Evolutionary conservation across 2,797 vertebrate genomes (phyloP).

Genomic region (Adrianichthys oophorus): DNA sequence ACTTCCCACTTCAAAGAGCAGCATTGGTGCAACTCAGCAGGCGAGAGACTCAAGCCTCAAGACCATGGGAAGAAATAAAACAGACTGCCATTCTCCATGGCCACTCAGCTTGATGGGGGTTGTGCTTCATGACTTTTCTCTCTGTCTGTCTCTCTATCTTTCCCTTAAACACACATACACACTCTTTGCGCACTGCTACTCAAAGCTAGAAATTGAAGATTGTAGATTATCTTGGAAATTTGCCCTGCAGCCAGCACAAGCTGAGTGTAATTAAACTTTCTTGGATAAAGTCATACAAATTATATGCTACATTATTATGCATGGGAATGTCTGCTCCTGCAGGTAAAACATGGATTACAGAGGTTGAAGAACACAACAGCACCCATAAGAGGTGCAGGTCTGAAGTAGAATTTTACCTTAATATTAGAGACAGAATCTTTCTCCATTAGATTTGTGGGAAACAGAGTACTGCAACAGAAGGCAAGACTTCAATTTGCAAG

Average conservation of each 20-base stretch:
- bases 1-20: slow-evolving; percentile 60
- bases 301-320: slow-evolving; percentile 24
- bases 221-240: slow-evolving; percentile 51
- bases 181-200: slow-evolving; percentile 9
- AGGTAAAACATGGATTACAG: slow-evolving; percentile 20
- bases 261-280: slow-evolving; percentile 34
- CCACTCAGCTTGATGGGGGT: slow-evolving; percentile 42
- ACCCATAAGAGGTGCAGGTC: background rate
- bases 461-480: too few species aligned
- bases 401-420: background rate
- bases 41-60: slow-evolving; percentile 47
- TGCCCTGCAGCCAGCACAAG: slow-evolving; percentile 27
- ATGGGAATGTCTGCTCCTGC: slow-evolving; percentile 11
- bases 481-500: too few species aligned
- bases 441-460: background rate
- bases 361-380: background rate
- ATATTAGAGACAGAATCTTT: background rate
- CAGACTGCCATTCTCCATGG: slow-evolving; percentile 38
- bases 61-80: slow-evolving; percentile 62
- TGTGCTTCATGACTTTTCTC: slow-evolving; percentile 19
- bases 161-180: background rate
- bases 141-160: slow-evolving; percentile 9
- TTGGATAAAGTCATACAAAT: slow-evolving; percentile 34
- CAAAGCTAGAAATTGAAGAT: slow-evolving; percentile 46
- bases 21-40: slow-evolving; percentile 43